Evolutionary conservation across 2,113 vertebrate genomes (phyloP), one percentile per base, ranked within the genome.

Genomic region (Cebus imitator): DNA sequence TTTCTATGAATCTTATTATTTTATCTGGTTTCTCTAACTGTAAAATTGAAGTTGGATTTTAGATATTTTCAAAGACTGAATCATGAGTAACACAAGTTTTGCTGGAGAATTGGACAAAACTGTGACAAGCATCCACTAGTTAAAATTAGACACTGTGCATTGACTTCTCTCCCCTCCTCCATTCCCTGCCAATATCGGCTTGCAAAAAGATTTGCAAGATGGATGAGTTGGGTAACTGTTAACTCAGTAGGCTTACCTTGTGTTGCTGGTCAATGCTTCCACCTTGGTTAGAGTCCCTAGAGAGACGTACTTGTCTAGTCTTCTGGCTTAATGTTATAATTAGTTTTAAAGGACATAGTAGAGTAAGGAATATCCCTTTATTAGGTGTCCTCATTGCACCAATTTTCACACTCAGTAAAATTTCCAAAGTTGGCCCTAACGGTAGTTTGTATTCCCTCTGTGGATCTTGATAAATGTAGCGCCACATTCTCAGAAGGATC

Each of bases 161-260:
- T 66, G 25, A 72, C 8, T 80, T 10, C 6, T 57, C 43, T 90
- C 21, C 2, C 9, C 2, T 87, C 8, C 6, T 43, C 35, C 14
- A n/a, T 1, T 14, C 1, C 4, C 23, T 30, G n/a, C 21, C 30
- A n/a, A 61, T 20, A 78, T 3, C 3, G 18, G 8, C 2, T 87
- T 1, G 16, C 5, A 1, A 66, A 48, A 92, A 48, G 2, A 8
- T 30, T 30, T 35, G 8, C 30, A 85, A 70, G 40, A 43, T 23
- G 8, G 3, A 37, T 30, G 25, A 82, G 18, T 27, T 18, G 81
- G 50, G 13, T 52, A 81, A n/a, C 17, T 27, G 25, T 64, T 50
- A 85, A 58, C 35, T 81, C 52, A 20, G 6, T 20, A 43, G 35
- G 30, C 43, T 13, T 2, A 45, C 8, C 6, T 52, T 0, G n/a